A percentile compares a stretch with the other conserved stretches of the same genome.
These are phyloP conservation scores for Osmerus eperlanus DNA, from an alignment of 2,113 vertebrate species.

Conservation along the genomic window DNA sequence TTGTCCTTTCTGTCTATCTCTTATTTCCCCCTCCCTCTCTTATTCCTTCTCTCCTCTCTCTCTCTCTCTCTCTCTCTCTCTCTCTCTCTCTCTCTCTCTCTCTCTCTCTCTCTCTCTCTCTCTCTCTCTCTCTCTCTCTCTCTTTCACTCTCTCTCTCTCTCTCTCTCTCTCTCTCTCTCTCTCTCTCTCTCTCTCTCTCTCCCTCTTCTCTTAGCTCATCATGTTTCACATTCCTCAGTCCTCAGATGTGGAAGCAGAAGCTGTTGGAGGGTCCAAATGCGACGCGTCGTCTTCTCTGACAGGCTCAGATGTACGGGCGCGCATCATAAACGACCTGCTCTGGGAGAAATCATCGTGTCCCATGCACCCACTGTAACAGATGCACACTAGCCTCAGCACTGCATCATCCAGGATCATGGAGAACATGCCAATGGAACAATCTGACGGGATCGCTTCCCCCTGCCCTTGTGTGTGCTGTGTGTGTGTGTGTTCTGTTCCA, in stretches of 20 bases:
- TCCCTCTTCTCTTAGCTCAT: constrained; percentile 39
- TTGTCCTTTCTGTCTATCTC: too few species aligned
- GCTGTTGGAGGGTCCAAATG: constrained; percentile 28
- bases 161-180: constrained; percentile 19
- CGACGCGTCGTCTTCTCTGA: too few species aligned
- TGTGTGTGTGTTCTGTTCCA: neutral
- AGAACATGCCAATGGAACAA: too few species aligned
- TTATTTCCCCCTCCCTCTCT: constrained; percentile 35
- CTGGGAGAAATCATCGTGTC: too few species aligned
- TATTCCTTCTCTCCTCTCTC: constrained; percentile 38
- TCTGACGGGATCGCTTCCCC: too few species aligned
- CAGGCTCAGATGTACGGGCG: too few species aligned
- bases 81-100: constrained; percentile 50
- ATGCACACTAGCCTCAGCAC: too few species aligned
- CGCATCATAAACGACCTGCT: too few species aligned
- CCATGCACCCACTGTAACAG: too few species aligned
- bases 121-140: constrained; percentile 34
- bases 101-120: constrained; percentile 9
- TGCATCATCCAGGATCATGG: too few species aligned
- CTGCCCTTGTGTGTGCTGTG: too few species aligned
- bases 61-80: constrained; percentile 22
- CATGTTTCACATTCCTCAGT: constrained; percentile 52
- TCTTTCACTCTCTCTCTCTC: constrained; percentile 53
- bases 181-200: constrained; percentile 33
- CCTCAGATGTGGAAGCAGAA: constrained; percentile 32